These are phyloP conservation scores for Oncorhynchus mykiss DNA, from an alignment of 2,113 vertebrate species.

Conservation along the genomic window DNA sequence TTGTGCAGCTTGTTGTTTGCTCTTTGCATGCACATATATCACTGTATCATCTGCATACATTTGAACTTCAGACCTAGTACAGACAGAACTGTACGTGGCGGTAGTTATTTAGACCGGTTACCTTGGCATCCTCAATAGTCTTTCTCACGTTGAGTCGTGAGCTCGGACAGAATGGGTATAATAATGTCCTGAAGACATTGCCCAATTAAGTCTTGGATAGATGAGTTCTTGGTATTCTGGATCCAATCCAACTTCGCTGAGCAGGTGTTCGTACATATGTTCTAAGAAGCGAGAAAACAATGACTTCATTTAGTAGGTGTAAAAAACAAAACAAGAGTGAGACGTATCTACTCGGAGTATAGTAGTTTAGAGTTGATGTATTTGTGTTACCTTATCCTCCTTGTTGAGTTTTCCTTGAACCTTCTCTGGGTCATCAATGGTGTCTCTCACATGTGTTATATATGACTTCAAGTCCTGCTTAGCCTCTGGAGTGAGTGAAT, in stretches of 20 bases:
- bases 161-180: conserved; percentile 66
- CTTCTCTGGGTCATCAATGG: conserved; percentile 69
- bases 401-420: conserved; percentile 68
- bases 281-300: conserved; percentile 51
- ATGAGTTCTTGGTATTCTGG: conserved; percentile 57
- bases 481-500: conserved; percentile 60
- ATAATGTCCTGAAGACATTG: conserved; percentile 71
- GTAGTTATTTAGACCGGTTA: no score
- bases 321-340: background rate
- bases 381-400: conserved; percentile 76
- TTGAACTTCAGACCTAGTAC: no score
- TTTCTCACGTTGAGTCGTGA: conserved; percentile 57
- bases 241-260: conserved; percentile 73
- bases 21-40: no score
- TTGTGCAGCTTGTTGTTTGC: no score
- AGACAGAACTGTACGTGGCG: no score
- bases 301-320: background rate
- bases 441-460: conserved; percentile 59
- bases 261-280: conserved; percentile 56
- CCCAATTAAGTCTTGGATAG: conserved; percentile 64
- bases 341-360: background rate
- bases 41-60: no score
- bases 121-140: no score
- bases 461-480: conserved; percentile 66
- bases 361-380: conserved; percentile 5